These are phyloP conservation scores for Synanthedon myopaeformis DNA, from an alignment of 2,888 invertebrate genomes.

Conservation along the genomic window DNA sequence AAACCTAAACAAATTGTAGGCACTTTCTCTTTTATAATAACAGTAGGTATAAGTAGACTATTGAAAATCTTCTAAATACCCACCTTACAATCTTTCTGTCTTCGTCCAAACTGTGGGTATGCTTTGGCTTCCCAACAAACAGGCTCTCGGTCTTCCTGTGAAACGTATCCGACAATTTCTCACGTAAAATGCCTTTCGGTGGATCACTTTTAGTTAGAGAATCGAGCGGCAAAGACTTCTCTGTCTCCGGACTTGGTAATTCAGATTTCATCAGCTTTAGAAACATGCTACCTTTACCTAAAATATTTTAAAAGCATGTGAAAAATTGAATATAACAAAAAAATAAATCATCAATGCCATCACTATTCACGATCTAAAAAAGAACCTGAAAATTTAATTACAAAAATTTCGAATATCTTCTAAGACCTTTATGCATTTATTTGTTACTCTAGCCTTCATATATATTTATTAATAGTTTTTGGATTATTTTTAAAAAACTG, in stretches of 20 bases:
- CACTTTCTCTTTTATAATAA: not conserved
- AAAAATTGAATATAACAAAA: too few species aligned
- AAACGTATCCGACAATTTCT: slow-evolving; percentile 55
- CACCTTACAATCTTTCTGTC: slow-evolving; percentile 80
- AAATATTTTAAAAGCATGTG: not conserved
- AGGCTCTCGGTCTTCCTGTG: slow-evolving; percentile 37
- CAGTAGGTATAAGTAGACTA: not conserved
- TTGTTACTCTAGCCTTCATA: too few species aligned
- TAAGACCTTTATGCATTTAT: too few species aligned
- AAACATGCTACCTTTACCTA: slow-evolving; percentile 58
- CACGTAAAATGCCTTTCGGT: slow-evolving; percentile 74
- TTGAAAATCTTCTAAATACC: slow-evolving; percentile 1
- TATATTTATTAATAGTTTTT: too few species aligned
- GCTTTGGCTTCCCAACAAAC: slow-evolving; percentile 29
- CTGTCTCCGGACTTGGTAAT: slow-evolving; percentile 56
- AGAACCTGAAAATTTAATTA: too few species aligned
- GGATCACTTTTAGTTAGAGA: slow-evolving; percentile 59
- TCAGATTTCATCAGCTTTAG: slow-evolving; percentile 47
- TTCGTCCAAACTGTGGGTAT: slow-evolving; percentile 72
- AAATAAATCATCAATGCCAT: too few species aligned
- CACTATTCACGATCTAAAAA: too few species aligned
- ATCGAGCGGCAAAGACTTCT: slow-evolving; percentile 47
- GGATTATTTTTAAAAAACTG: too few species aligned
- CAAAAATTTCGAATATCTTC: too few species aligned
- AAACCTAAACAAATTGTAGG: not conserved